A percentile compares a stretch with the other conserved stretches of the same genome.
Conservation (phyloP, 2,113 vertebrate genomes). For the Phodopus roborovskii region DNA sequence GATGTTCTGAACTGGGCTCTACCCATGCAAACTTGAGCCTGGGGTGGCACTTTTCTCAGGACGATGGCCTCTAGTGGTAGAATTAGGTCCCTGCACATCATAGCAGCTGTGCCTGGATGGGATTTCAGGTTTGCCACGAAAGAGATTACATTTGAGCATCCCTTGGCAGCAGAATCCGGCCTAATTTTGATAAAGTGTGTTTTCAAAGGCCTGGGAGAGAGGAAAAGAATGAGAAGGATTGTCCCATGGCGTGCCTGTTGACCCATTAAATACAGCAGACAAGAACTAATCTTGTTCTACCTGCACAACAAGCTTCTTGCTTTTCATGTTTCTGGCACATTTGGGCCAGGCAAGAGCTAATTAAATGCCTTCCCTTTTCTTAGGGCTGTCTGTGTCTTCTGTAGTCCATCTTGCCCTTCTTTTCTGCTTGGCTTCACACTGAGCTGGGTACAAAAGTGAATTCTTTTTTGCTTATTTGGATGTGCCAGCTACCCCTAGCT, state of each 20-base stretch:
- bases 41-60: fast-evolving
- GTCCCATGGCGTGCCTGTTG: background rate
- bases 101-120: fast-evolving
- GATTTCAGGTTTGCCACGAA: background rate
- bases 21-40: background rate
- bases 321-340: constrained; percentile 6
- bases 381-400: background rate
- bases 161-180: background rate
- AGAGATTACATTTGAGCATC: background rate
- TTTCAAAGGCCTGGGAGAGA: constrained; percentile 20
- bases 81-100: background rate
- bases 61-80: background rate
- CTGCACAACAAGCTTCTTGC: background rate
- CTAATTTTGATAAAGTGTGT: constrained; percentile 28
- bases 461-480: background rate
- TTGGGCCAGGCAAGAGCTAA: constrained; percentile 17
- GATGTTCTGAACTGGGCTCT: background rate
- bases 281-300: constrained; percentile 40
- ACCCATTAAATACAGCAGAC: background rate
- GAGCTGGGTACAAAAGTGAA: background rate
- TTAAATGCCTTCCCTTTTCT: background rate
- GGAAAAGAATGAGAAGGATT: background rate
- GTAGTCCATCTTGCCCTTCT: background rate
- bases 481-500: no score
- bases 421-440: background rate